Conservation (phyloP, 2,888 invertebrate genomes). For the Chrysolina americana region DNA sequence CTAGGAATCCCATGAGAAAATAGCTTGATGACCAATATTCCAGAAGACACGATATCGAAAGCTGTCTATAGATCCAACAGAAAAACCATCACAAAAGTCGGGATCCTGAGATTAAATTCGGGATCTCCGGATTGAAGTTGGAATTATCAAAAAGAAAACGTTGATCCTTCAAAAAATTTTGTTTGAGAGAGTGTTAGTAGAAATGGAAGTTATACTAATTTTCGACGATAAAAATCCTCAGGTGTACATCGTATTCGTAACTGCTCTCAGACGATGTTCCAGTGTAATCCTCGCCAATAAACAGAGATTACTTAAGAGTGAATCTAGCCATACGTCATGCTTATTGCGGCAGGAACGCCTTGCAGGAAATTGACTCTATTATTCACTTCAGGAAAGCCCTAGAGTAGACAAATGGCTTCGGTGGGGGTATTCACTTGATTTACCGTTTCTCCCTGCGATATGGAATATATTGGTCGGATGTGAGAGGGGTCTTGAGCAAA, state of each 20-base stretch:
- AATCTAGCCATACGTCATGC: constrained; percentile 53
- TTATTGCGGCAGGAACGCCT: constrained; percentile 56
- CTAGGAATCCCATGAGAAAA: too few species aligned
- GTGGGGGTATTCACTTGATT: constrained; percentile 23
- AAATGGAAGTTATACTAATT: too few species aligned
- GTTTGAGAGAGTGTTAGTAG: too few species aligned
- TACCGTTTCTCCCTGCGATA: neutral
- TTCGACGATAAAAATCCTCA: constrained; percentile 1
- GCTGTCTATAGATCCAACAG: too few species aligned
- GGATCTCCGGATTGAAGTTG: too few species aligned
- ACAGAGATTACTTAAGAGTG: constrained; percentile 48
- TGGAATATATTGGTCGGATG: neutral
- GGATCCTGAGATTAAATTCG: too few species aligned
- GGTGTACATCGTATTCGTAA: neutral
- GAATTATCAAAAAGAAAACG: too few species aligned
- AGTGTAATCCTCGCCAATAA: constrained; percentile 44
- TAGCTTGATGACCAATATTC: too few species aligned
- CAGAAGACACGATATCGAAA: too few species aligned
- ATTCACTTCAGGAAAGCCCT: constrained; percentile 53
- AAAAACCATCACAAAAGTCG: too few species aligned
- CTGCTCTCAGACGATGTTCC: constrained; percentile 9
- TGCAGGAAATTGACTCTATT: constrained; percentile 61
- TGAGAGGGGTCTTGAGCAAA: neutral
- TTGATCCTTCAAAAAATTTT: too few species aligned
- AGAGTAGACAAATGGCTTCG: constrained; percentile 55